Conservation (phyloP, 2,888 invertebrate genomes). For the Sicus ferrugineus region DNA sequence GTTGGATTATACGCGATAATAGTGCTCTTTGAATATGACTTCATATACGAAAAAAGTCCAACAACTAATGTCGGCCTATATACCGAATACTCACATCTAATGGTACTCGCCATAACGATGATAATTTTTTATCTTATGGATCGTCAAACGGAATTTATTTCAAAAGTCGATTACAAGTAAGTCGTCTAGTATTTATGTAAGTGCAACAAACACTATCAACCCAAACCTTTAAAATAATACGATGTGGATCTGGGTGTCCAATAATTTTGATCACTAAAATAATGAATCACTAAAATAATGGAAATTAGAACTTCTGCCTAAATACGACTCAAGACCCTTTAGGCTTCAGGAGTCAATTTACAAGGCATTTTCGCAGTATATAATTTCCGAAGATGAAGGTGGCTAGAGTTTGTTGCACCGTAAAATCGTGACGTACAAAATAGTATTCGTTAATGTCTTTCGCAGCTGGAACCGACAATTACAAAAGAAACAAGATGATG, state of each 20-base stretch:
- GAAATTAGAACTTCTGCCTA: no score
- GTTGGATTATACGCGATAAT: slow-evolving; percentile 73
- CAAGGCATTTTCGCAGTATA: no score
- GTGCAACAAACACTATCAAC: neutral
- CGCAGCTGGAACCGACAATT: slow-evolving; percentile 73
- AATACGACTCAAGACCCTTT: no score
- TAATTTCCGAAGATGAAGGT: no score
- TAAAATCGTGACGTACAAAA: neutral
- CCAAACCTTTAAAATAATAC: neutral
- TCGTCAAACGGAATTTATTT: slow-evolving; percentile 88
- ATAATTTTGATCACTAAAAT: no score
- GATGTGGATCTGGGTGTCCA: no score
- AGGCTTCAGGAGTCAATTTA: no score
- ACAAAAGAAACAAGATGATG: slow-evolving; percentile 85
- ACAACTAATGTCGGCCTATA: slow-evolving; percentile 76
- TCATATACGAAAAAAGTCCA: slow-evolving; percentile 69
- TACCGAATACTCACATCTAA: slow-evolving; percentile 75
- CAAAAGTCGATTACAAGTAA: slow-evolving; percentile 83
- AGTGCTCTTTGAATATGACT: slow-evolving; percentile 71
- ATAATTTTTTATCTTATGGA: slow-evolving; percentile 84
- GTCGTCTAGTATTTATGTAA: slow-evolving; percentile 37
- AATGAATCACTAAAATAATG: no score
- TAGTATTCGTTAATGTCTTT: no score
- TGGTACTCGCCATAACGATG: slow-evolving; percentile 77
- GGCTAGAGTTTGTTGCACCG: neutral